Conservation (phyloP, 2,797 vertebrate genomes). For the Babyrousa celebensis region DNA sequence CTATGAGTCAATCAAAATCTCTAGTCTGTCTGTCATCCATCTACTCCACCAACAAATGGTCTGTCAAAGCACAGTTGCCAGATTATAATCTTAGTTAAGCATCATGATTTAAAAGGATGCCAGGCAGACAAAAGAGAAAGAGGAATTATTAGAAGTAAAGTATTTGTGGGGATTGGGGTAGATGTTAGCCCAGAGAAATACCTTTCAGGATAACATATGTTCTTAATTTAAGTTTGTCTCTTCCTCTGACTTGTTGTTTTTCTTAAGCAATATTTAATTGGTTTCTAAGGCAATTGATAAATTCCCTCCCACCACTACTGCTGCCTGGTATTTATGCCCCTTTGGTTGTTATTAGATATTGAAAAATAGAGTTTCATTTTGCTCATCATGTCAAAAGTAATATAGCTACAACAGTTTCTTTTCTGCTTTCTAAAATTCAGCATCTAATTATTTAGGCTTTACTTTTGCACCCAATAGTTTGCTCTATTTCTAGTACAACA, state of each 20-base stretch:
- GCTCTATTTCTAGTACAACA: slow-evolving; percentile 32
- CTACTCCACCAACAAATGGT: slow-evolving; percentile 20
- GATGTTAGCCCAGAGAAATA: slow-evolving; percentile 71
- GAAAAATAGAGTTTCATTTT: slow-evolving; percentile 57
- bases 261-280: slow-evolving; percentile 69
- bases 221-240: slow-evolving; percentile 74
- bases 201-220: slow-evolving; percentile 69
- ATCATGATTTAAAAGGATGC: neutral
- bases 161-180: neutral
- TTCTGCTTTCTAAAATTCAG: neutral
- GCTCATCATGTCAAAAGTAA: neutral
- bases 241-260: slow-evolving; percentile 69
- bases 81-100: slow-evolving; percentile 58
- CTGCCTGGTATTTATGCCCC: neutral
- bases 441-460: slow-evolving; percentile 1
- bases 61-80: neutral
- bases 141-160: slow-evolving; percentile 53
- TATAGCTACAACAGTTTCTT: neutral
- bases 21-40: neutral
- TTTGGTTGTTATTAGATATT: slow-evolving; percentile 41
- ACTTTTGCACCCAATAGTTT: neutral
- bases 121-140: slow-evolving; percentile 7
- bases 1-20: neutral
- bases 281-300: slow-evolving; percentile 64
- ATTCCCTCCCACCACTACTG: neutral